Evolutionary conservation across 2,797 vertebrate genomes (phyloP).

Genomic region (Chelon labrosus): DNA sequence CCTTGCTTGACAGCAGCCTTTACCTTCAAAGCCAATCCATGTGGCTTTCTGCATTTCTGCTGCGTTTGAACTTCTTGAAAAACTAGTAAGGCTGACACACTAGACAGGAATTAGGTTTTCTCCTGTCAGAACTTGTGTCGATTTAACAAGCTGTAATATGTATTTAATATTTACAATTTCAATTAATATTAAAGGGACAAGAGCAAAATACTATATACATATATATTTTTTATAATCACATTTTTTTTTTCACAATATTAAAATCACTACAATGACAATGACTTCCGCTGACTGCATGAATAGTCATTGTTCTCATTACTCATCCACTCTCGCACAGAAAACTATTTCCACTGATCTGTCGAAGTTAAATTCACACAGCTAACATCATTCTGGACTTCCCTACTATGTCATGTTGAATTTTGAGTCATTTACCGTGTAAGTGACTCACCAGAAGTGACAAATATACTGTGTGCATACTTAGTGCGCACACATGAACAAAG

Average conservation of each 20-base stretch:
- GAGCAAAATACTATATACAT: too few species aligned
- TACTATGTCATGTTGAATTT: slow-evolving; percentile 23
- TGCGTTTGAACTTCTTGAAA: slow-evolving; percentile 3
- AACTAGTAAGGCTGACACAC: background rate
- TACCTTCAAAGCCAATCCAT: slow-evolving; percentile 27
- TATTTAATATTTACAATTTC: background rate
- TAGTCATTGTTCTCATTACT: slow-evolving; percentile 12
- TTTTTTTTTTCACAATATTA: too few species aligned
- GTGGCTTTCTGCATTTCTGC: slow-evolving; percentile 7
- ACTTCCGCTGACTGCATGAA: background rate
- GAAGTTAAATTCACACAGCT: slow-evolving; percentile 18
- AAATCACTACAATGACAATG: too few species aligned
- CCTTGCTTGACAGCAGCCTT: slow-evolving; percentile 23
- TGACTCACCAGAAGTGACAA: slow-evolving; percentile 59
- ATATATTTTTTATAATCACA: too few species aligned
- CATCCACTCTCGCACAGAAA: background rate
- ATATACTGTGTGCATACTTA: slow-evolving; percentile 9
- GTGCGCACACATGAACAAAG: background rate
- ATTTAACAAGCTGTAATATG: background rate
- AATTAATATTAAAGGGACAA: too few species aligned
- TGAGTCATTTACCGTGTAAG: slow-evolving; percentile 47
- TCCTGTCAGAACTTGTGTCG: background rate
- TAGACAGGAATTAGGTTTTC: background rate
- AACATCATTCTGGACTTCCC: slow-evolving; percentile 63
- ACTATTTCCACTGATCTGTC: slow-evolving; percentile 35